Evolutionary conservation across 1,140 invertebrate genomes (phyloP).

Genomic region (Propsilocerus akamusi): DNA sequence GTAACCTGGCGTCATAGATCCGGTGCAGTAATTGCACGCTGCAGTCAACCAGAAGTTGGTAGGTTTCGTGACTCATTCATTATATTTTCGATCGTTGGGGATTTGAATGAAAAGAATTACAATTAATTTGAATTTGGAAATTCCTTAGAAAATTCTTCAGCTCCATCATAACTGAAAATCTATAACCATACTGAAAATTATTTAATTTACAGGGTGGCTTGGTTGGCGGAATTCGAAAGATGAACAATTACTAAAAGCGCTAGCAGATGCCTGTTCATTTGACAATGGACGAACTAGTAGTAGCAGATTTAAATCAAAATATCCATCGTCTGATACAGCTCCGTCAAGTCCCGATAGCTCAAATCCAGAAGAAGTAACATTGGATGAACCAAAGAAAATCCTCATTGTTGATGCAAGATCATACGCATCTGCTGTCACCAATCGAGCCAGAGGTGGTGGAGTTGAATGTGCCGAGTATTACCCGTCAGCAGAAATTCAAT

Average conservation of each 20-base stretch:
- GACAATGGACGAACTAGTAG: conserved; percentile 31
- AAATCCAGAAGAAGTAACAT: conserved; percentile 18
- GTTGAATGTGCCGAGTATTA: conserved; percentile 94
- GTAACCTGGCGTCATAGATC: conserved; percentile 87
- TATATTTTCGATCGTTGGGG: no score
- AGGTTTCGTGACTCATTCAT: no score
- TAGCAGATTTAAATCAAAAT: conserved; percentile 10
- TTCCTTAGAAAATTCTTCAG: no score
- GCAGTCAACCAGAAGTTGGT: conserved; percentile 86
- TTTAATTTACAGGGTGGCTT: no score
- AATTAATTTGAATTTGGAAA: no score
- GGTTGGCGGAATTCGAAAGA: conserved; percentile 80
- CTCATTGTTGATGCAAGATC: conserved; percentile 89
- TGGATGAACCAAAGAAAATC: conserved; percentile 45
- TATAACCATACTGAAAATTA: no score
- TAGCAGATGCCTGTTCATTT: conserved; percentile 62
- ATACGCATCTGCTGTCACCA: conserved; percentile 87
- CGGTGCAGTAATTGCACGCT: conserved; percentile 82
- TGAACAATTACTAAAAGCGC: conserved; percentile 68
- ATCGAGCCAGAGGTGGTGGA: conserved; percentile 86
- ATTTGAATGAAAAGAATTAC: no score
- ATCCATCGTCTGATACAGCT: conserved; percentile 16
- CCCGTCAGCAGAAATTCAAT: conserved; percentile 81
- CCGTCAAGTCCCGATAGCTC: conserved; percentile 16
- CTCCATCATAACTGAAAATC: no score